A percentile compares a stretch with the other conserved stretches of the same genome.
Conservation (phyloP, 2,888 invertebrate species). For the Andrena chrysosceles region DNA sequence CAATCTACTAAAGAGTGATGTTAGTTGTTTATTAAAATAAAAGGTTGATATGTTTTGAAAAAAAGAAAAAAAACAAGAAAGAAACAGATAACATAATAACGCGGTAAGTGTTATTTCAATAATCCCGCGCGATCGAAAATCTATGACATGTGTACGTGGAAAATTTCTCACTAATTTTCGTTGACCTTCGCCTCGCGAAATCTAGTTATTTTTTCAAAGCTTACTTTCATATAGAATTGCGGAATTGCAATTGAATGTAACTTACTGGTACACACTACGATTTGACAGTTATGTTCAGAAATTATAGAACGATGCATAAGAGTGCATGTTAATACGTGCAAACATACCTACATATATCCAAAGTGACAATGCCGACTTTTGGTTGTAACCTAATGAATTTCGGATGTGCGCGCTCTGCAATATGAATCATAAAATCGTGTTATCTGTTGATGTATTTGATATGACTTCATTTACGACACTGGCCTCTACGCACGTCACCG, state of each 20-base stretch:
- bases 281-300: not conserved
- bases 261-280: not conserved
- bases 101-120: slow-evolving; percentile 28
- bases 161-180: not conserved
- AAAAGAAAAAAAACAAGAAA: not conserved
- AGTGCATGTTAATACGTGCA: not conserved
- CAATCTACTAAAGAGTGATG: not conserved
- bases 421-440: not conserved
- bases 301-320: not conserved
- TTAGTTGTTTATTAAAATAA: not conserved
- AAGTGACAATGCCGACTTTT: not conserved
- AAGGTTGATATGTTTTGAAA: not conserved
- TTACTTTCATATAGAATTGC: not conserved
- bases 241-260: slow-evolving; percentile 3
- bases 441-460: not conserved
- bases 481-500: not conserved
- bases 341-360: not conserved
- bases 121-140: not conserved
- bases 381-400: not conserved
- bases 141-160: not conserved
- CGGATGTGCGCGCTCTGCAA: not conserved
- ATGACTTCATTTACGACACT: not conserved
- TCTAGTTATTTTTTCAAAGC: not conserved
- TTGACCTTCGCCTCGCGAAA: not conserved
- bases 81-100: not conserved